These are phyloP conservation scores for Balaeniceps rex DNA, from an alignment of 2,113 vertebrate species.

Conservation along the genomic window DNA sequence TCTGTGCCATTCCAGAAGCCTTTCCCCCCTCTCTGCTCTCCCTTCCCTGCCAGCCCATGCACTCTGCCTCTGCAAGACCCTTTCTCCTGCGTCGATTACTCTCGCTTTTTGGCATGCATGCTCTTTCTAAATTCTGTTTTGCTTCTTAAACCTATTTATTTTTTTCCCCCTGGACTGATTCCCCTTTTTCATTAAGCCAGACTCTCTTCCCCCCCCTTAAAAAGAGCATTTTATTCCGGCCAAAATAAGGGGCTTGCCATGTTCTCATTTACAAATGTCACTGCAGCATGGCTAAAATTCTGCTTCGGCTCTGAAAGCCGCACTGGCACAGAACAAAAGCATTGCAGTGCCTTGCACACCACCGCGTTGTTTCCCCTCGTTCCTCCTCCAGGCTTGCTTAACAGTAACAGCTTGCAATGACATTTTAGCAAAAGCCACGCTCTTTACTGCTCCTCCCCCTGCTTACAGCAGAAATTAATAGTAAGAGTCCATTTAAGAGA, in stretches of 20 bases:
- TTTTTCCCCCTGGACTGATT: neutral
- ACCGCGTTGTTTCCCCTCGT: neutral
- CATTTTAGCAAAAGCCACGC: constrained; percentile 26
- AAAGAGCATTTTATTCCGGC: constrained; percentile 33
- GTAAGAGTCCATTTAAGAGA: neutral
- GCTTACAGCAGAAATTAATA: neutral
- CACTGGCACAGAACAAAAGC: constrained; percentile 35
- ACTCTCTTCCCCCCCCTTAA: neutral
- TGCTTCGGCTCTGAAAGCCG: neutral
- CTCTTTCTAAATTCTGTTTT: neutral
- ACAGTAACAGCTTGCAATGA: constrained; percentile 11
- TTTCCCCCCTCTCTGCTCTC: neutral
- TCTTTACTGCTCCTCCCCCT: neutral
- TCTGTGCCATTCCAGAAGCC: neutral
- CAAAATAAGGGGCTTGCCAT: neutral
- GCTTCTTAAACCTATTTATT: neutral
- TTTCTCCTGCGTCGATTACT: neutral
- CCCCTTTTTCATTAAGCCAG: constrained; percentile 1
- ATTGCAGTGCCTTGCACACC: neutral
- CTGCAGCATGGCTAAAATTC: neutral
- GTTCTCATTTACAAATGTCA: constrained; percentile 61
- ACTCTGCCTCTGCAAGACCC: neutral
- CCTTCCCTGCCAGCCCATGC: neutral
- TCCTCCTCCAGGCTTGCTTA: neutral
- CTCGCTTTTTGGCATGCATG: neutral